Percentiles rank a stretch among this genome's conserved stretches.
phyloP scores from a whole-genome alignment of 2,113 vertebrate species.

The Carassius carassius region DNA sequence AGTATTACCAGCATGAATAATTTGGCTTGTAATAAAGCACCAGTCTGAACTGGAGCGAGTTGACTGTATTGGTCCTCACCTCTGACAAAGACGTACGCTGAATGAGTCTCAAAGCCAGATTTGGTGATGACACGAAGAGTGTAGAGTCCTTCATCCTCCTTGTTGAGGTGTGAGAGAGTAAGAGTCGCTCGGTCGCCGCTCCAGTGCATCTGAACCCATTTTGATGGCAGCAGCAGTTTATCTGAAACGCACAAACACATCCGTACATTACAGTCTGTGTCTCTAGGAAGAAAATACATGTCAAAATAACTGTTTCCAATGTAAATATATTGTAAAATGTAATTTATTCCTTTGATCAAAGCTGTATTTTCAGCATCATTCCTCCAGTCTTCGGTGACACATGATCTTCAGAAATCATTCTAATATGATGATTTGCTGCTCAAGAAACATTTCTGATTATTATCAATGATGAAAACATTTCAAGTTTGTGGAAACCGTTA shows the following conservation, averaged over 20 bases:
- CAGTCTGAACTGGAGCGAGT: background rate
- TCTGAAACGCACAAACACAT: conserved; percentile 69
- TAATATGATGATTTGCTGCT: too few relatives aligned
- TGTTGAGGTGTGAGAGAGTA: conserved; percentile 93
- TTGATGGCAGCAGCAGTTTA: conserved; percentile 83
- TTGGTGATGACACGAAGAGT: conserved; percentile 89
- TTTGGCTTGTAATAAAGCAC: background rate
- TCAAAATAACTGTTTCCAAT: too few relatives aligned
- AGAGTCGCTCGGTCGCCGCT: conserved; percentile 87
- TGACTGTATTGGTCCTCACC: conserved; percentile 72
- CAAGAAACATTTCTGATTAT: too few relatives aligned
- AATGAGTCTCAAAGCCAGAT: conserved; percentile 92
- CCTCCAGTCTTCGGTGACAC: too few relatives aligned
- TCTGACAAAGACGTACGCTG: conserved; percentile 92
- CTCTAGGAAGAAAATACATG: too few relatives aligned
- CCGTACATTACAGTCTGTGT: too few relatives aligned
- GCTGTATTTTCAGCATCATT: too few relatives aligned
- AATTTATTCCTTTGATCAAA: too few relatives aligned
- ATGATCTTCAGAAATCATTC: too few relatives aligned
- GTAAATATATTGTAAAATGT: too few relatives aligned
- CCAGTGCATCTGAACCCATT: conserved; percentile 90
- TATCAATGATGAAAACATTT: too few relatives aligned
- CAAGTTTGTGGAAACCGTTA: too few relatives aligned
- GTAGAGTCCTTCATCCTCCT: conserved; percentile 97
- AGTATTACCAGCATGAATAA: background rate